phyloP scores from a whole-genome alignment of 2,888 invertebrate species.

The Chrysomela aeneicollis region DNA sequence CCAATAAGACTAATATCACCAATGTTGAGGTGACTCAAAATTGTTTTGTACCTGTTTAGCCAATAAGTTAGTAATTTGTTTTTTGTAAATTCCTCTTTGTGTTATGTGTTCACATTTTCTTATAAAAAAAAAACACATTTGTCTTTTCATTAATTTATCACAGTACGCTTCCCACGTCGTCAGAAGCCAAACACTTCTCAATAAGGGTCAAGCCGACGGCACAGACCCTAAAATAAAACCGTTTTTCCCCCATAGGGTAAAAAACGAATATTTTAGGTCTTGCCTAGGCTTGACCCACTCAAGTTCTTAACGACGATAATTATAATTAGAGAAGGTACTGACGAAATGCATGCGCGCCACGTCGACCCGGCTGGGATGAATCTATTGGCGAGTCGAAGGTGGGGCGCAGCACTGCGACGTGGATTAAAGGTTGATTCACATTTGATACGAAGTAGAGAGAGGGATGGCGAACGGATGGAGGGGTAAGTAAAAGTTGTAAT shows the following conservation, averaged over 20 bases:
- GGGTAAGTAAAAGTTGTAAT: no score
- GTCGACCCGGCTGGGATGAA: not conserved
- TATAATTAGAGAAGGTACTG: constrained; percentile 8
- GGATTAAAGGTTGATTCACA: no score
- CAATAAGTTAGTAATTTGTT: not conserved
- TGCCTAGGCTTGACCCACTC: constrained; percentile 29
- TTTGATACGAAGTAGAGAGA: no score
- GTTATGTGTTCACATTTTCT: no score
- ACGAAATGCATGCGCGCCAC: constrained; percentile 14
- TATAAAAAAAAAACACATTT: not conserved
- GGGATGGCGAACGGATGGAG: no score
- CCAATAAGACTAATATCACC: constrained; percentile 22
- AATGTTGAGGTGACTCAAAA: not conserved
- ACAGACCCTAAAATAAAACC: constrained; percentile 15
- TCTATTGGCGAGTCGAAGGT: no score
- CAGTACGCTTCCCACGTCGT: constrained; percentile 31
- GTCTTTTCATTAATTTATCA: not conserved
- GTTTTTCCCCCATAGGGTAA: constrained; percentile 15
- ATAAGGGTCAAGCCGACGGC: constrained; percentile 31
- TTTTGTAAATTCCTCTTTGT: no score
- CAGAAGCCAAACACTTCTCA: constrained; percentile 33
- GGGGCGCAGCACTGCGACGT: no score
- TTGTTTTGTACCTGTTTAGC: not conserved
- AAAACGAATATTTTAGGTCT: constrained; percentile 22
- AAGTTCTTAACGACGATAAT: constrained; percentile 16